Base-by-base conservation (phyloP, 2,113 vertebrate species). In the Tricholaema leucomelas region DNA sequence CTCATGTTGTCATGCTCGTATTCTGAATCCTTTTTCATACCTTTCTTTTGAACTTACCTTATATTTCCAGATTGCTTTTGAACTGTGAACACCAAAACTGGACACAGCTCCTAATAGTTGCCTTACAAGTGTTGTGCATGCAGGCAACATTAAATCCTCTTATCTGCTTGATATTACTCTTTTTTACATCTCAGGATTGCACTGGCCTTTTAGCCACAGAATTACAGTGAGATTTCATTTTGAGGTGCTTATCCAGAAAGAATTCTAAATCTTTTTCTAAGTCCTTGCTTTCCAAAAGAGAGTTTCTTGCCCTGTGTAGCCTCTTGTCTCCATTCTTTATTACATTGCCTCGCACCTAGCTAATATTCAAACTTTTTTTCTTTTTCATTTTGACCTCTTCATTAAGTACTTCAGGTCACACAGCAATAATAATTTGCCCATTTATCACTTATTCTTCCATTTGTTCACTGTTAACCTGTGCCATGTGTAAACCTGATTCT, bases 11-110 rank as follows among this genome's bases (percentile, higher is more conserved):
- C 87, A 93, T 2, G 44, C 85, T 78, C 90, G 82, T 87, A 94
- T 95, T 81, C 83, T 1, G 65, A 95, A 92, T 92, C 94, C 90
- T 83, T 92, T 93, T 95, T 91, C 94, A 87, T 87, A 95, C 60
- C 60, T 95, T 93, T 89, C 67, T 82, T 92, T 95, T 96, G 90
- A 95, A 91, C 90, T 82, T 67, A 46, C 79, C 81, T 56, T 73
- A 35, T 74, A 90, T 80, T 87, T 90, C 85, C 60, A 54, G 82
- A 40, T 28, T 46, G 82, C 85, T 92, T 94, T 92, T 90, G 79
- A 95, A 91, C 91, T 67, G 58, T 25, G 44, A 93, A 78, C 61
- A 67, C 85, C 87, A 83, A 85, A 92, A 88, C 82, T 30, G 87
- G 85, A 88, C 60, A 70, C 38, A 28, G 85, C 36, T 92, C 75